Percentiles rank a stretch among this genome's conserved stretches.
Evolutionary conservation across 2,888 invertebrate genomes (phyloP).

Genomic region (Vesta saturnalis): DNA sequence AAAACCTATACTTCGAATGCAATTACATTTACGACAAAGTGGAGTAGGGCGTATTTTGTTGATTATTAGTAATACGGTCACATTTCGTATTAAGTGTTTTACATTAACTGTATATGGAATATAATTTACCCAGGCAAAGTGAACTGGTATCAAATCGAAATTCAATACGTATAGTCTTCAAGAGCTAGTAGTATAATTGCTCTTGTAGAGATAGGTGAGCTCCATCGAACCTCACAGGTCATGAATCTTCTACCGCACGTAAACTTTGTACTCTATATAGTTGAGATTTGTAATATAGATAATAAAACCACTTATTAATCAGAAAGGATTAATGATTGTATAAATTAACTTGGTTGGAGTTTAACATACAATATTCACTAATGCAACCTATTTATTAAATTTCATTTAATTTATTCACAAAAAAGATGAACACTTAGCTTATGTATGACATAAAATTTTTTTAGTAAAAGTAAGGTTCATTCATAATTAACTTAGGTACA

Average conservation of each 20-base stretch:
- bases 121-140: constrained; percentile 43
- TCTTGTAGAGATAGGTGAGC: constrained; percentile 28
- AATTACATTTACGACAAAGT: not conserved
- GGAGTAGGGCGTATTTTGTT: constrained; percentile 23
- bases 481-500: no score
- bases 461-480: no score
- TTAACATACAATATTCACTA: no score
- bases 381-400: no score
- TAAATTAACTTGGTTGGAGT: no score
- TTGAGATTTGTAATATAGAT: constrained; percentile 30
- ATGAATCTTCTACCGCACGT: constrained; percentile 35
- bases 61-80: constrained; percentile 48
- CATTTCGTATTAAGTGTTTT: constrained; percentile 50
- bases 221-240: constrained; percentile 28
- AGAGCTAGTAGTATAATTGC: constrained; percentile 36
- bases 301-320: constrained; percentile 32
- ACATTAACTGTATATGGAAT: constrained; percentile 47
- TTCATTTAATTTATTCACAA: no score
- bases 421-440: no score
- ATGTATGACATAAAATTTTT: no score
- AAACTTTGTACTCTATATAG: constrained; percentile 27
- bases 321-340: constrained; percentile 31
- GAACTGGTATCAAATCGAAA: constrained; percentile 47
- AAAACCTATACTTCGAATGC: not conserved
- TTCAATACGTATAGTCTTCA: constrained; percentile 44